Base-by-base conservation (phyloP, 2,888 invertebrate genomes). In the Glaucopsyche alexis region DNA sequence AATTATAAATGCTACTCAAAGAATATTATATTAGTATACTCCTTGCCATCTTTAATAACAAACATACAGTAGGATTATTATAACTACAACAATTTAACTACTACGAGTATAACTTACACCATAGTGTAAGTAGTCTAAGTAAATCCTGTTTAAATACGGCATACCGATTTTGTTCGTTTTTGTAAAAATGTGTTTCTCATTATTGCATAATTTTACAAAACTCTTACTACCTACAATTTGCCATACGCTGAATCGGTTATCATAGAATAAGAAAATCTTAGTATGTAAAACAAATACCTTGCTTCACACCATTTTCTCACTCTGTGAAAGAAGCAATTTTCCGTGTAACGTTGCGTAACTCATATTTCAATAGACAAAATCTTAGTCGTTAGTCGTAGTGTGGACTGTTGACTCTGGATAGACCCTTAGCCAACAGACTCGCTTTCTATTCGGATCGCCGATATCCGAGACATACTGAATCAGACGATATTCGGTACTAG, bases 361-460 rank as follows among this genome's bases (percentile, higher is more conserved):
- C 66, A 66, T 66, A 66, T 66, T 42, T 66, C n/a, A 66, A 66
- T 66, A 66, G 42, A 66, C 66, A 66, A n/a, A 66, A 66, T 66
- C 66, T 66, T 5, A 6, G 40, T 40, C 66, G 66, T 64, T 64
- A 64, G 64, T 49, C 55, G 72, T 49, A 38, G 49, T 65, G 38
- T 72, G 65, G 47, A 19, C 71, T 29, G 29, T 29, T 2, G 29
- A 29, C 29, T 3, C 29, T 29, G 29, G 29, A 29, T 4, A 64
- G 71, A 47, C 60, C 64, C 71, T 64, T 71, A 64, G 71, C 64
- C 47, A 45, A 64, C 49, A 72, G 75, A 75, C 71, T 79, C 80
- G 83, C 85, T 87, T 87, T 87, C 87, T 84, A 85, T 81, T 81
- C 79, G 73, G 80, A 78, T 82, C 80, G 74, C 67, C 55, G 72